These are phyloP conservation scores for Thaumetopoea pityocampa DNA, from an alignment of 1,140 invertebrate species.

Conservation along the genomic window DNA sequence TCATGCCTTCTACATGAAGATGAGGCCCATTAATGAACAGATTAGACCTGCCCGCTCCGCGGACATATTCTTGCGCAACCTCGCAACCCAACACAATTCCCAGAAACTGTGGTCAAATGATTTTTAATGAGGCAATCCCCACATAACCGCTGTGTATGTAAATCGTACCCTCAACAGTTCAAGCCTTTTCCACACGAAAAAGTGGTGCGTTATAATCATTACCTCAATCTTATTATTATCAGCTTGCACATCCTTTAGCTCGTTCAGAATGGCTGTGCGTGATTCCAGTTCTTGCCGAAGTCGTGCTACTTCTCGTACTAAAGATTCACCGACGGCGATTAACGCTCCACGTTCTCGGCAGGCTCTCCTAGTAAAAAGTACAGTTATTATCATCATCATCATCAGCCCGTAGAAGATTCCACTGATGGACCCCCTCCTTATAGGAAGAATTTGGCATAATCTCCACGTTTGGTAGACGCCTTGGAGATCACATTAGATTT, in stretches of 20 bases:
- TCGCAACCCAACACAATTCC: slow-evolving; percentile 4
- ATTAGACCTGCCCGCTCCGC: too few relatives aligned
- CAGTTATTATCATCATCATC: not conserved
- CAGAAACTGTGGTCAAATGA: not conserved
- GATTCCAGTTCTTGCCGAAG: slow-evolving; percentile 46
- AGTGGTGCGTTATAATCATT: too few relatives aligned
- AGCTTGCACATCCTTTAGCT: slow-evolving; percentile 29
- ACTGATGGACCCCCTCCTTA: too few relatives aligned
- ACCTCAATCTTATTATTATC: slow-evolving; percentile 44
- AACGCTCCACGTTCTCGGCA: slow-evolving; percentile 45
- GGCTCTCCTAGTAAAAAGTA: slow-evolving; percentile 33
- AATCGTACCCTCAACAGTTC: too few relatives aligned
- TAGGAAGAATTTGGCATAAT: too few relatives aligned
- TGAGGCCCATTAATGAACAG: too few relatives aligned
- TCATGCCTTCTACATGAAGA: too few relatives aligned
- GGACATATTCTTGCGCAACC: too few relatives aligned
- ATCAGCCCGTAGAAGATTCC: not conserved
- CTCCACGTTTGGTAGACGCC: too few relatives aligned
- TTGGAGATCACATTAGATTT: too few relatives aligned
- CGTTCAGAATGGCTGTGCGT: slow-evolving; percentile 19
- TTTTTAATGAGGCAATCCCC: too few relatives aligned
- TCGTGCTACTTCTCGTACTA: slow-evolving; percentile 49
- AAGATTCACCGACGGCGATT: slow-evolving; percentile 49
- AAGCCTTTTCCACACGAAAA: too few relatives aligned
- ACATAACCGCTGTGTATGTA: not conserved